Percentiles rank a stretch among this genome's conserved stretches.
Evolutionary conservation across 53 echinoderm and acorn worm genomes (phyloP).

Genomic region (Actinopyga echinites): DNA sequence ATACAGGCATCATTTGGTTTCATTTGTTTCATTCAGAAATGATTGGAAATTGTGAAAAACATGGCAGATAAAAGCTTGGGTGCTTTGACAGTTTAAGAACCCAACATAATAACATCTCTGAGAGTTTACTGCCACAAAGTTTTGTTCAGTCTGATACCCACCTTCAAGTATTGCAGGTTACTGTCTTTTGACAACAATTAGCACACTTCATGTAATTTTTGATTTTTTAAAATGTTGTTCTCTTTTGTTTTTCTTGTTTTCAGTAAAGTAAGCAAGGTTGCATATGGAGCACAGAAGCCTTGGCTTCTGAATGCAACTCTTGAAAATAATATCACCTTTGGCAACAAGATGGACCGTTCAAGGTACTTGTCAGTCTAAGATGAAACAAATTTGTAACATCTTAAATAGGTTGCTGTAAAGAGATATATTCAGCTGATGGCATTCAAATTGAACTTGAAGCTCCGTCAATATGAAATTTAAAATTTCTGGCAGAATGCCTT

Average conservation of each 20-base stretch:
- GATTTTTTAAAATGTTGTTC: background rate
- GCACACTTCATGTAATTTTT: background rate
- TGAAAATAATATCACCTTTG: conserved; percentile 61
- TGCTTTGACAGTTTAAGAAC: background rate
- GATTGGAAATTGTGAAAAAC: too few species aligned
- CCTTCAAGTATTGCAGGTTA: background rate
- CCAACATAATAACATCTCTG: background rate
- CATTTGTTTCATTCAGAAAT: background rate
- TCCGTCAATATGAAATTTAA: too few species aligned
- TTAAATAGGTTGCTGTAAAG: too few species aligned
- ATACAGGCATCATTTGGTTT: background rate
- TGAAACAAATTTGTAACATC: too few species aligned
- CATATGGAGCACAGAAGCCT: conserved; percentile 78
- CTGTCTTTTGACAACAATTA: background rate
- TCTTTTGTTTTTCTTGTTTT: background rate
- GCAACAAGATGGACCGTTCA: background rate
- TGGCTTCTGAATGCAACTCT: conserved; percentile 85
- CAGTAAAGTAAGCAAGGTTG: conserved; percentile 62
- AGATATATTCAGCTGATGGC: too few species aligned
- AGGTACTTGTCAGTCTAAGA: background rate
- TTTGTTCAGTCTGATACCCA: background rate
- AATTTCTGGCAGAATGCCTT: too few species aligned
- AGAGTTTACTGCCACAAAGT: too few species aligned
- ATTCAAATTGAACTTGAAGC: too few species aligned
- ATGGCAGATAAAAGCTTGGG: too few species aligned